A percentile compares a stretch with the other conserved stretches of the same genome.
Conservation (phyloP, 2,888 invertebrate genomes). For the Diploptera punctata region DNA sequence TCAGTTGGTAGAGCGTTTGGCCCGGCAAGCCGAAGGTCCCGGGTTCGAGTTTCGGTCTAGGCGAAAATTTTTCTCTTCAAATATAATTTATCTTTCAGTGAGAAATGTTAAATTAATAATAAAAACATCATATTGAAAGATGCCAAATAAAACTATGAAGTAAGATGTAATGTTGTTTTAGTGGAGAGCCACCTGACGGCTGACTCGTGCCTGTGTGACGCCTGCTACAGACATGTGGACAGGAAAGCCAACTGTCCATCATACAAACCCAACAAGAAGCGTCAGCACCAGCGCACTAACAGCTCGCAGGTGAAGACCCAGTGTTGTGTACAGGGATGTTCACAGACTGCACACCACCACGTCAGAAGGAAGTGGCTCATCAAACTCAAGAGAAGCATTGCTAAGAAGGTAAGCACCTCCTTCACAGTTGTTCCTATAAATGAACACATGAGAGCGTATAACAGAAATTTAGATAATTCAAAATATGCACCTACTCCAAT, state of each 20-base stretch:
- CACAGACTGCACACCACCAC: constrained; percentile 65
- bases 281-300: constrained; percentile 46
- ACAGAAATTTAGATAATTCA: too few relatives aligned
- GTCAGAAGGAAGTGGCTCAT: constrained; percentile 75
- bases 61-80: too few relatives aligned
- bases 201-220: constrained; percentile 87
- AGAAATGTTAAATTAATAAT: too few relatives aligned
- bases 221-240: constrained; percentile 86
- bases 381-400: constrained; percentile 72
- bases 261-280: constrained; percentile 58
- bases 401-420: constrained; percentile 56
- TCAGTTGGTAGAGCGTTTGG: too few relatives aligned
- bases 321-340: constrained; percentile 72
- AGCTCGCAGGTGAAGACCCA: constrained; percentile 28
- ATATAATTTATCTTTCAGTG: too few relatives aligned
- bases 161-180: constrained; percentile 55
- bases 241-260: constrained; percentile 66
- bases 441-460: too few relatives aligned
- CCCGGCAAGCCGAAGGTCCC: too few relatives aligned
- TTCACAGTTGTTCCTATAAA: too few relatives aligned
- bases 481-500: too few relatives aligned
- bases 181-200: constrained; percentile 82
- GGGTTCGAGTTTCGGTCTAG: too few relatives aligned
- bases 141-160: too few relatives aligned
- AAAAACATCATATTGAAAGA: too few relatives aligned